Evolutionary conservation across 2,113 vertebrate genomes (phyloP).

Genomic region (Apodemus sylvaticus): DNA sequence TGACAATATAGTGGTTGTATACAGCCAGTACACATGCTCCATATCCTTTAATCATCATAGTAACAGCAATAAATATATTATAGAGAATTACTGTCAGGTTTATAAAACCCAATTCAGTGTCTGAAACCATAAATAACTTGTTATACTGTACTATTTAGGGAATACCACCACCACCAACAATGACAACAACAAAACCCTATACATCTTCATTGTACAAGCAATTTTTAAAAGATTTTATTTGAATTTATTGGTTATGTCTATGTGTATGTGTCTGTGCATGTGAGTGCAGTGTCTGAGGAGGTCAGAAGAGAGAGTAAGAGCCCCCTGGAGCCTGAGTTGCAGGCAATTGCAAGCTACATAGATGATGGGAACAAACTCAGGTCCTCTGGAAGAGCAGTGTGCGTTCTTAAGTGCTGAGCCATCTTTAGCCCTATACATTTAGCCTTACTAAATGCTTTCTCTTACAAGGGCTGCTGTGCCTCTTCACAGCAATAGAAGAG

Average conservation of each 20-base stretch:
- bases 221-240: neutral
- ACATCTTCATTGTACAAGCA: neutral
- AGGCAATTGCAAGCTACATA: neutral
- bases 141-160: neutral
- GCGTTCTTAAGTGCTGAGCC: neutral
- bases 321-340: neutral
- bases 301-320: neutral
- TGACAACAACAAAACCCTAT: neutral
- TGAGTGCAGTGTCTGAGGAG: neutral
- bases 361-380: neutral
- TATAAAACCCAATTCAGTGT: neutral
- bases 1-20: neutral
- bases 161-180: neutral
- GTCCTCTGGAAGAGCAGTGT: neutral
- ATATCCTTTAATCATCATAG: neutral
- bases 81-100: neutral
- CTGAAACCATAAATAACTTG: neutral
- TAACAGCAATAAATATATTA: neutral
- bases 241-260: neutral
- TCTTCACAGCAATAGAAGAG: too few species aligned
- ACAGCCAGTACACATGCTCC: neutral
- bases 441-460: too few species aligned
- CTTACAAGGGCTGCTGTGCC: too few species aligned
- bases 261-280: neutral
- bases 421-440: neutral